Evolutionary conservation across 2,888 invertebrate species (phyloP), one percentile per base, ranked within the genome.

Genomic region (Octonoba sinensis): DNA sequence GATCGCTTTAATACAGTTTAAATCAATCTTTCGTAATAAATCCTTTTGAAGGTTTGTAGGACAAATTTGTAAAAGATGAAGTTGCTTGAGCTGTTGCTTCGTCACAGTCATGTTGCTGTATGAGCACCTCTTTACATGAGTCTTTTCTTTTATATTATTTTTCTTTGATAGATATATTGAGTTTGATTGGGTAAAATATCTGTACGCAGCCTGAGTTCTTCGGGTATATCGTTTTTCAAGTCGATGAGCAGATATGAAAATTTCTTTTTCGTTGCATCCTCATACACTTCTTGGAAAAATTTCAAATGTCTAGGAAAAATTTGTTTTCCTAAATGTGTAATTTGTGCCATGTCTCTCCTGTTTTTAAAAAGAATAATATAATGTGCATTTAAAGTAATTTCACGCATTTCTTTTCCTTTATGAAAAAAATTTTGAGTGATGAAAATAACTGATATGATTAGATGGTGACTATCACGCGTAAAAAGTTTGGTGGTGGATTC

Each of bases 331-430:
- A 72, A 51, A 27, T 51, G 51, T 24, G 60, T 44, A 12, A 72
- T 51, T 47, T 72, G 72, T 1, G 11, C 27, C 18, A 62, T 3
- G 44, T 72, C 62, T 18, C 46, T 1, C n/a, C 60, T 3, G 22
- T 59, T 60, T 51, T 73, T 73, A 24, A 72, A 73, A 4, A 74
- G 51, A 4, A 73, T n/a, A 0, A 67, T 18, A 36, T 81, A 81
- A 3, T 74, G n/a, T 8, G 73, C n/a, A n/a, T n/a, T n/a, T n/a
- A n/a, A n/a, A n/a, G n/a, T n/a, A n/a, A n/a, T n/a, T n/a, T n/a
- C n/a, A n/a, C n/a, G n/a, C n/a, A n/a, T n/a, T n/a, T n/a, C n/a
- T n/a, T n/a, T n/a, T n/a, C n/a, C n/a, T n/a, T n/a, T n/a, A n/a
- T n/a, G n/a, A n/a, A n/a, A n/a, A n/a, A n/a, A n/a, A n/a, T n/a